phyloP scores from a whole-genome alignment of 2,888 invertebrate species.

The Drosophila monieri region DNA sequence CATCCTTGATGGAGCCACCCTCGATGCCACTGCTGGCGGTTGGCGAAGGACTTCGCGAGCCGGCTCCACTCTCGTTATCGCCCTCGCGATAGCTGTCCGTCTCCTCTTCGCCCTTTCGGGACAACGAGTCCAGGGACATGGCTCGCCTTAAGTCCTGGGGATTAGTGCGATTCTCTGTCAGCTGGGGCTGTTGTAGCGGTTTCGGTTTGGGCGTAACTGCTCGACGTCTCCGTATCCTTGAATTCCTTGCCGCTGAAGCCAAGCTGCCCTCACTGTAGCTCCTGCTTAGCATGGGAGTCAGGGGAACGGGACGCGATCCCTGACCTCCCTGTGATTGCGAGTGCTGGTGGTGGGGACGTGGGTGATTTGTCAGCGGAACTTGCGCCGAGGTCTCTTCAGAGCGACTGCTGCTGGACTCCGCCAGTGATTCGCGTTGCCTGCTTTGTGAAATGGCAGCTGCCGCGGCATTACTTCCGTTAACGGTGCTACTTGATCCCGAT shows the following conservation, averaged over 20 bases:
- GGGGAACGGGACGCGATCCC: constrained; percentile 55
- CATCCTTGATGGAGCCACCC: constrained; percentile 90
- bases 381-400: constrained; percentile 77
- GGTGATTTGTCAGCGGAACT: constrained; percentile 36
- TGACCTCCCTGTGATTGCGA: constrained; percentile 60
- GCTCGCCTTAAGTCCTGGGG: constrained; percentile 72
- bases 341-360: constrained; percentile 67
- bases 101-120: constrained; percentile 71
- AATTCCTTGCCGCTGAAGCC: constrained; percentile 75
- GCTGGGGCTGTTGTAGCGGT: constrained; percentile 17
- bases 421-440: constrained; percentile 71
- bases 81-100: constrained; percentile 79
- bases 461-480: constrained; percentile 25
- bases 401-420: constrained; percentile 75
- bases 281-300: constrained; percentile 83
- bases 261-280: constrained; percentile 87
- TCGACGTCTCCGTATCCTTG: constrained; percentile 69
- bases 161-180: constrained; percentile 57
- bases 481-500: constrained; percentile 55
- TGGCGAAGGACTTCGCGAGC: constrained; percentile 93
- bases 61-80: constrained; percentile 82
- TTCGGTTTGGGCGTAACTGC: constrained; percentile 38
- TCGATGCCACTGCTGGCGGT: constrained; percentile 95
- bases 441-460: constrained; percentile 54
- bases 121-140: constrained; percentile 79